Base-by-base conservation (phyloP, 2,888 invertebrate genomes). In the Cataglyphis livida region DNA sequence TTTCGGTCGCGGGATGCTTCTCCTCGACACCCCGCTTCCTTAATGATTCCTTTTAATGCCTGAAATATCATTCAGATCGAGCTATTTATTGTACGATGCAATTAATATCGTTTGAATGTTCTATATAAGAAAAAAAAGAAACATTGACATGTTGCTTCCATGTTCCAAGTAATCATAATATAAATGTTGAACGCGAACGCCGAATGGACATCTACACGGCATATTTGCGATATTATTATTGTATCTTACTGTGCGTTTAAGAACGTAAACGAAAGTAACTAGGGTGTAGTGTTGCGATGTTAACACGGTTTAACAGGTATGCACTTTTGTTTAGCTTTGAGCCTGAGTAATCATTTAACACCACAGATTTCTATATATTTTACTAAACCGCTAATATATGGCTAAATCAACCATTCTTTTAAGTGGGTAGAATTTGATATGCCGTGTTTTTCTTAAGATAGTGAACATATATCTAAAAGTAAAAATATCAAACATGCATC, bases 71-170 rank as follows among this genome's bases (percentile, higher is more conserved):
- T 87, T 82, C 83, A 51, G 51, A 75, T 83, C 28, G 73, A 74
- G 84, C 81, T 73, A 65, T 57, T 87, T 70, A 21, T 79, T 70
- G 38, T 84, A 88, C 81, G 84, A 88, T 70, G 85, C 84, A 87
- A 87, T 89, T 84, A 54, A 87, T 87, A 89, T 89, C 81, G 84
- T 57, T 84, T 87, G 76, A 84, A 61, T 88, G 89, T 85, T 85
- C 81, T 84, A 84, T 61, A 18, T 84, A 76, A 75, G 44, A 65
- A 54, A 75, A 79, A 79, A 68, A 73, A 38, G 15, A 76, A 59
- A 68, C 38, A 83, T 88, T 83, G 81, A 70, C 82, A 85, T 79
- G 70, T 82, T 88, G 75, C 79, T 83, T 85, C 84, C 83, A 78
- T 81, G 87, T 85, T 89, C 68, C 62, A 87, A 57, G 61, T 68